phyloP scores from a whole-genome alignment of 2,113 vertebrate genomes.

The Bos javanicus region DNA sequence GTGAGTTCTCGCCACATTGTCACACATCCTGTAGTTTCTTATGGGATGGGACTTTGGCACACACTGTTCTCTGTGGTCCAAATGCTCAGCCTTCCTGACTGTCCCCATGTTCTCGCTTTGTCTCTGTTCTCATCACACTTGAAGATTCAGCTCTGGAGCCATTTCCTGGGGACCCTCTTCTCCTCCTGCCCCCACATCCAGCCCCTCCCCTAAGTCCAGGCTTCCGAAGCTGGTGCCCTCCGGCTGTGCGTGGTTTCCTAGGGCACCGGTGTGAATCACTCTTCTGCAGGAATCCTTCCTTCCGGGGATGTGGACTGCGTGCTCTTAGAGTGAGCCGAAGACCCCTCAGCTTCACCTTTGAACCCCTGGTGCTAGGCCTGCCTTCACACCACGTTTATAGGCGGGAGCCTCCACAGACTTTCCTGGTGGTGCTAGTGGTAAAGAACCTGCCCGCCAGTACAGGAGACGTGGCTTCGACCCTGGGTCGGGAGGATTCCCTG shows the following conservation, averaged over 20 bases:
- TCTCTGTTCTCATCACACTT: background rate
- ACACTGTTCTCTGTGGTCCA: background rate
- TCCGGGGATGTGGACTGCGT: accelerated
- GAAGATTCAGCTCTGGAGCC: background rate
- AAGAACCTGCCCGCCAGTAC: background rate
- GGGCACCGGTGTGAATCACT: accelerated
- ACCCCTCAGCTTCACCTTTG: background rate
- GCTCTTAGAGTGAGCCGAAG: background rate
- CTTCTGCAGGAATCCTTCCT: accelerated
- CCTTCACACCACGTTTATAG: accelerated
- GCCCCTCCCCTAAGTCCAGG: accelerated
- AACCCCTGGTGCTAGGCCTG: no score
- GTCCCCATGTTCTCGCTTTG: accelerated
- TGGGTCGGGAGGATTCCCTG: background rate
- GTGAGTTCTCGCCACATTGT: accelerated
- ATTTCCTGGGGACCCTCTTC: accelerated
- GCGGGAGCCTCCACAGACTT: accelerated
- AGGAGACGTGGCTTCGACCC: background rate
- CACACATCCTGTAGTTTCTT: accelerated
- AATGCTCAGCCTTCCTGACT: background rate
- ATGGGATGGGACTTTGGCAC: accelerated
- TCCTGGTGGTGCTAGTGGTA: background rate
- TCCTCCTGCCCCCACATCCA: no score
- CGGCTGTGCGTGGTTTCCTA: background rate
- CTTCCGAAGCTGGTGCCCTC: accelerated